Evolutionary conservation across 2,888 invertebrate genomes (phyloP).

Genomic region (Cosmia trapezina): DNA sequence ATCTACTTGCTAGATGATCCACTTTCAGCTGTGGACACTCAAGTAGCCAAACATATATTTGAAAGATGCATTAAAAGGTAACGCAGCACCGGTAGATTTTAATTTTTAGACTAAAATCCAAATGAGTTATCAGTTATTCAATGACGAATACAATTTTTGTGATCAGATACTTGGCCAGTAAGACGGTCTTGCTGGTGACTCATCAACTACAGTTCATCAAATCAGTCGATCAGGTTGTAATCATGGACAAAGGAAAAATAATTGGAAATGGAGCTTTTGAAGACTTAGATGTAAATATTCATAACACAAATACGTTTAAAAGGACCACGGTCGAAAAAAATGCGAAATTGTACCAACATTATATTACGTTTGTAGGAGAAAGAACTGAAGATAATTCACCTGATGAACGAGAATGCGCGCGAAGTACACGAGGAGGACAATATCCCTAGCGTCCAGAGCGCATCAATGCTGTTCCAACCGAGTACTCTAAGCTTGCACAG

Average conservation of each 20-base stretch:
- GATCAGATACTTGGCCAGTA: slow-evolving; percentile 90
- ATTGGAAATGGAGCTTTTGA: slow-evolving; percentile 81
- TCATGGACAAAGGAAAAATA: slow-evolving; percentile 84
- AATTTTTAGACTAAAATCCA: neutral
- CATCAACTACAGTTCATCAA: slow-evolving; percentile 96
- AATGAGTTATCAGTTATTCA: neutral
- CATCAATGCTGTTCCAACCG: slow-evolving; percentile 66
- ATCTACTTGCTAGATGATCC: slow-evolving; percentile 94
- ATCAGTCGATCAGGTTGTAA: slow-evolving; percentile 91
- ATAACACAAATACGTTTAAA: neutral
- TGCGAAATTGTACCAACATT: neutral
- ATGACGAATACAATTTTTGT: neutral
- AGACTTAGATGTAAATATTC: slow-evolving; percentile 78
- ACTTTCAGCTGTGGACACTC: slow-evolving; percentile 93
- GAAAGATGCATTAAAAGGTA: slow-evolving; percentile 91
- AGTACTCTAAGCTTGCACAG: slow-evolving; percentile 79
- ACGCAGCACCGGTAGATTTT: neutral
- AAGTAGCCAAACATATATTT: slow-evolving; percentile 93
- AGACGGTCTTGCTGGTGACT: slow-evolving; percentile 94
- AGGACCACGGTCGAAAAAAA: neutral
- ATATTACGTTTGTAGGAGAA: slow-evolving; percentile 70
- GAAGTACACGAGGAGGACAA: slow-evolving; percentile 80
- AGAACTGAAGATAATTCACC: slow-evolving; percentile 80
- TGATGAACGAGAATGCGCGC: slow-evolving; percentile 81
- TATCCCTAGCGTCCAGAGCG: slow-evolving; percentile 64